These are phyloP conservation scores for Heterocephalus glaber DNA, from an alignment of 2,113 vertebrate genomes.

Conservation along the genomic window DNA sequence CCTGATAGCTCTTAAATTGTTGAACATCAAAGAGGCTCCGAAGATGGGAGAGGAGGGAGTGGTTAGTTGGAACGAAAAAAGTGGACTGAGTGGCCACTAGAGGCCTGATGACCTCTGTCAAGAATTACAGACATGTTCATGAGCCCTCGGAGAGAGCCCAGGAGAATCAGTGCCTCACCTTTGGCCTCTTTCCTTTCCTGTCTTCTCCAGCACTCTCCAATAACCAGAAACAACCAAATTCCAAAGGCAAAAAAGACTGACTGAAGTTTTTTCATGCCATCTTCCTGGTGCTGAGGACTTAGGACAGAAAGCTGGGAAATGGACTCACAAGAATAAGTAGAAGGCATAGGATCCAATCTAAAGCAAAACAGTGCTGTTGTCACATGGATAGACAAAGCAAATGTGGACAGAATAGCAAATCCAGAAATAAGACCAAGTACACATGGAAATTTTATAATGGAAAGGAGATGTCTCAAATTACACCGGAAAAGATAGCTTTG, in stretches of 20 bases:
- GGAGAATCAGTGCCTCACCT: neutral
- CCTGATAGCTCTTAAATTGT: neutral
- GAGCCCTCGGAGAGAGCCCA: neutral
- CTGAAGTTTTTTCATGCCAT: neutral
- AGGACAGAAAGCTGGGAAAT: neutral
- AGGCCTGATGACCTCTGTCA: neutral
- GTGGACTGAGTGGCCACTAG: neutral
- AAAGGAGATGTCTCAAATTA: neutral
- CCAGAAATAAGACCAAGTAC: neutral
- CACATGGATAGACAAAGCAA: neutral
- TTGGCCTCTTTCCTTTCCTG: neutral
- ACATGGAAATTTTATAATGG: neutral
- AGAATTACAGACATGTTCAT: neutral
- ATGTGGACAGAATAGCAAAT: neutral
- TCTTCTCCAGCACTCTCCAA: neutral
- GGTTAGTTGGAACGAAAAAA: neutral
- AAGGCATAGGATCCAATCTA: neutral
- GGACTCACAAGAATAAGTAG: neutral
- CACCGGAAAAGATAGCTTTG: neutral
- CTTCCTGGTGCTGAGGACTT: too few relatives aligned
- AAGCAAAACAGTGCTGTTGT: neutral
- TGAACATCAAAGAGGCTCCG: neutral
- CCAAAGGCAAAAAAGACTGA: neutral
- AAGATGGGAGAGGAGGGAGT: neutral
- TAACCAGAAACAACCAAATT: neutral